A percentile compares a stretch with the other conserved stretches of the same genome.
phyloP scores from a whole-genome alignment of 2,888 invertebrate genomes.

The Isotomurus palustris region DNA sequence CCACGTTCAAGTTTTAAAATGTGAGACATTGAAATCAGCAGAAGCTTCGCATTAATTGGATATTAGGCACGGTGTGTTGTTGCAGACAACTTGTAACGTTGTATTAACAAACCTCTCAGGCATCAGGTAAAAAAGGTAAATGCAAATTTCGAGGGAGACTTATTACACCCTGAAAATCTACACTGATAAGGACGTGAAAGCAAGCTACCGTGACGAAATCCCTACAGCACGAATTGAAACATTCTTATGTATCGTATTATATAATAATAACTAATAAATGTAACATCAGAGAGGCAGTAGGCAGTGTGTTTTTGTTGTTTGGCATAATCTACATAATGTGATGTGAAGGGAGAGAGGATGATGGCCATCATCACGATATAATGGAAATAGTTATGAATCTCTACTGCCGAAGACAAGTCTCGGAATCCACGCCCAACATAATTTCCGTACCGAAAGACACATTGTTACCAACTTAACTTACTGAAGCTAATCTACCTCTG shows the following conservation, averaged over 20 bases:
- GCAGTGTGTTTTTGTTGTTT: too few species aligned
- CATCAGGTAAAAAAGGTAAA: too few species aligned
- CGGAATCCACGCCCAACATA: slow-evolving; percentile 22
- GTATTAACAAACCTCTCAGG: too few species aligned
- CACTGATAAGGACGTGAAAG: slow-evolving; percentile 7
- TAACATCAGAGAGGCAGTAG: too few species aligned
- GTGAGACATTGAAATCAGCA: too few species aligned
- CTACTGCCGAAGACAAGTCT: neutral
- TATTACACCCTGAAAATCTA: too few species aligned
- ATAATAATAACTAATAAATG: too few species aligned
- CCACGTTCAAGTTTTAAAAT: too few species aligned
- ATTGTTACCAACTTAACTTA: slow-evolving; percentile 5
- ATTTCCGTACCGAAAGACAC: slow-evolving; percentile 17
- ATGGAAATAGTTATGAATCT: slow-evolving; percentile 4
- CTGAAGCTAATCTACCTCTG: slow-evolving; percentile 7
- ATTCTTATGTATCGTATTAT: slow-evolving; percentile 27
- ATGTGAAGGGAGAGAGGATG: slow-evolving; percentile 2
- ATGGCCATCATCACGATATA: neutral
- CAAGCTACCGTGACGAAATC: slow-evolving; percentile 25
- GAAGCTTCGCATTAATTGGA: too few species aligned
- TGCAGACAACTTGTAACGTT: too few species aligned
- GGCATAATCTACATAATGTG: neutral
- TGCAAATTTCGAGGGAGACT: too few species aligned
- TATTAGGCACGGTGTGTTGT: too few species aligned
- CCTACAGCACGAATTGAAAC: slow-evolving; percentile 21